Conservation (phyloP, 2,888 invertebrate species). For the Vandiemenella viatica region DNA sequence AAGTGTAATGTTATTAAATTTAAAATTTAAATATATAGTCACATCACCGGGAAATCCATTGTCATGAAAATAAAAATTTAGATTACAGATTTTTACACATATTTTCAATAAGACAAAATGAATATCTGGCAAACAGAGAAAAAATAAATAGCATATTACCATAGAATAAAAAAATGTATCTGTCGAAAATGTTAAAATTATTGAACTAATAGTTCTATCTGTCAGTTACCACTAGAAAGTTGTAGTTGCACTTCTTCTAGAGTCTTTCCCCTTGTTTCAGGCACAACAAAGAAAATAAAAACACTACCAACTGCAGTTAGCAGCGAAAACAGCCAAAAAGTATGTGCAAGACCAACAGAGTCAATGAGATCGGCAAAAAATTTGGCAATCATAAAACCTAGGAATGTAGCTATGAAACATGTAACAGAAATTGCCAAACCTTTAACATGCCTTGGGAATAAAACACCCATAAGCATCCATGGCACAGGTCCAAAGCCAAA, state of each 20-base stretch:
- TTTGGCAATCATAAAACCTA: conserved; percentile 66
- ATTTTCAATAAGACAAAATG: too few species aligned
- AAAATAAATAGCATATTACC: too few species aligned
- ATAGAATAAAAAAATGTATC: too few species aligned
- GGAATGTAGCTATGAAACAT: conserved; percentile 66
- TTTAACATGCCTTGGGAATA: conserved; percentile 66
- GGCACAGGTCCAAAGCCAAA: conserved; percentile 79
- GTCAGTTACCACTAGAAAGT: conserved; percentile 23
- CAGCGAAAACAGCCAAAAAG: conserved; percentile 60
- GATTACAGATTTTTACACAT: too few species aligned
- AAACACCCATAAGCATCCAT: conserved; percentile 71
- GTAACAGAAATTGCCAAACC: conserved; percentile 61
- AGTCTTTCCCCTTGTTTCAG: conserved; percentile 48
- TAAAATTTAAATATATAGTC: too few species aligned
- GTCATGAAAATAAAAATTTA: too few species aligned
- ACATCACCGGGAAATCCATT: too few species aligned
- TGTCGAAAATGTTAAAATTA: too few species aligned
- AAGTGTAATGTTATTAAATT: too few species aligned
- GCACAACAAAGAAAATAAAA: conserved; percentile 51
- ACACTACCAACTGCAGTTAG: conserved; percentile 47
- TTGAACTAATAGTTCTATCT: too few species aligned
- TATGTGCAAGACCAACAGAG: conserved; percentile 41
- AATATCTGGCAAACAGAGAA: too few species aligned
- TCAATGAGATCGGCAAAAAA: conserved; percentile 39
- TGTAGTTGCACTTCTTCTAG: conserved; percentile 46